A percentile compares a stretch with the other conserved stretches of the same genome.
These are phyloP conservation scores for Andricus curvator DNA, from an alignment of 2,888 invertebrate genomes.

Conservation along the genomic window DNA sequence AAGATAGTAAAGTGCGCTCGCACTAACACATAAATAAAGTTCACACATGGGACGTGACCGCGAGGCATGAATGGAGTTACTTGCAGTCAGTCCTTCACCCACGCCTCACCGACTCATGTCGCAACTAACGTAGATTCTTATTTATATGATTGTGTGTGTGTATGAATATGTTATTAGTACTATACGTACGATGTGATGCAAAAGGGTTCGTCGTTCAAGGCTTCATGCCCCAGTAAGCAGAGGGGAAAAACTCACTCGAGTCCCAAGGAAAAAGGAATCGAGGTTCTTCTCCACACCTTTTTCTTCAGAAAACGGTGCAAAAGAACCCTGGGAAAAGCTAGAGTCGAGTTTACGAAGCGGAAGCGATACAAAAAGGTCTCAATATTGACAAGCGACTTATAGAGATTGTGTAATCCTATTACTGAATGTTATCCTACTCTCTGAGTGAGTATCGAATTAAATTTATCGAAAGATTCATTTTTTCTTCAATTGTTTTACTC, in stretches of 20 bases:
- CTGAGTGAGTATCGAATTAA: conserved; percentile 18
- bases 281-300: conserved; percentile 33
- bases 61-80: conserved; percentile 58
- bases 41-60: conserved; percentile 43
- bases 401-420: conserved; percentile 32
- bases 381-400: conserved; percentile 34
- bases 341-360: conserved; percentile 13
- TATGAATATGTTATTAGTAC: not conserved
- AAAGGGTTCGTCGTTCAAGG: conserved; percentile 31
- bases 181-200: conserved; percentile 19
- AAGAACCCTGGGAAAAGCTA: conserved; percentile 26
- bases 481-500: not conserved
- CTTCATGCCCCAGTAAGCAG: conserved; percentile 42
- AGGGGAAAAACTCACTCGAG: conserved; percentile 38
- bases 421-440: conserved; percentile 1
- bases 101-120: conserved; percentile 5
- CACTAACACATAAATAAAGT: conserved; percentile 6
- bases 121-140: not conserved
- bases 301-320: conserved; percentile 30
- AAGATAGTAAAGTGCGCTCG: conserved; percentile 13
- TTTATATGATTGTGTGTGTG: not conserved
- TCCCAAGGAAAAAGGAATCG: conserved; percentile 18
- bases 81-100: not conserved
- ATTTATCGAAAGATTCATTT: not conserved
- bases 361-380: conserved; percentile 19